Evolutionary conservation across 2,888 invertebrate genomes (phyloP), one percentile per base, ranked within the genome.

Genomic region (Agrochola litura): DNA sequence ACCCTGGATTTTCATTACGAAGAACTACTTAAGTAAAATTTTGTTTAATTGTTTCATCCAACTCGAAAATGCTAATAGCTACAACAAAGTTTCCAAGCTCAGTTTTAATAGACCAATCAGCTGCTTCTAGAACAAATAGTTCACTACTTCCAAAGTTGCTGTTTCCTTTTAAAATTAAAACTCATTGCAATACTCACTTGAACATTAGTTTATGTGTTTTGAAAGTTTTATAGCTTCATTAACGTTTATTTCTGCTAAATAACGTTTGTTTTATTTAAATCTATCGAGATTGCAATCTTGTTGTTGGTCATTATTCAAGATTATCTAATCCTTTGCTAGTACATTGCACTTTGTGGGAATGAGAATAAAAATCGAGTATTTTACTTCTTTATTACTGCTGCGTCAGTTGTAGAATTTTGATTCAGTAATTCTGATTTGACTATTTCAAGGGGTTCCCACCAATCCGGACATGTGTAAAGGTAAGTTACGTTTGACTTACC

Each of bases 141-240:
- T 46, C 16, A 65, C 22, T 66, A 12, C 52, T 54, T 73, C 22
- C 49, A 69, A 61, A 41, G 49, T 69, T 61, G 25, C 68, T 43
- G 16, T 56, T 19, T 66, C 14, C 10, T 58, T 56, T 68, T 25
- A 16, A 71, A 52, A 76, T 81, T 76, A 30, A 76, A 76, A 68
- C 52, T 63, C 41, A 56, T 72, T 49, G 60, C 52, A 67, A 65
- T 63, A 65, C 25, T 75, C 52, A 25, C 68, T 52, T 54, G 2
- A 69, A 71, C 72, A 67, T 70, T 60, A 22, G 67, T 82, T 76
- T 67, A 66, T 75, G 79, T 65, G 70, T 77, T 73, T 73, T 80
- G 43, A 79, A 82, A 79, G 84, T 81, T 86, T 70, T 71, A 77
- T 76, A 67, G 84, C 76, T 79, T 84, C 78, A 86, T 82, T 86